Evolutionary conservation across 2,113 vertebrate genomes (phyloP).

Genomic region (Larimichthys crocea): DNA sequence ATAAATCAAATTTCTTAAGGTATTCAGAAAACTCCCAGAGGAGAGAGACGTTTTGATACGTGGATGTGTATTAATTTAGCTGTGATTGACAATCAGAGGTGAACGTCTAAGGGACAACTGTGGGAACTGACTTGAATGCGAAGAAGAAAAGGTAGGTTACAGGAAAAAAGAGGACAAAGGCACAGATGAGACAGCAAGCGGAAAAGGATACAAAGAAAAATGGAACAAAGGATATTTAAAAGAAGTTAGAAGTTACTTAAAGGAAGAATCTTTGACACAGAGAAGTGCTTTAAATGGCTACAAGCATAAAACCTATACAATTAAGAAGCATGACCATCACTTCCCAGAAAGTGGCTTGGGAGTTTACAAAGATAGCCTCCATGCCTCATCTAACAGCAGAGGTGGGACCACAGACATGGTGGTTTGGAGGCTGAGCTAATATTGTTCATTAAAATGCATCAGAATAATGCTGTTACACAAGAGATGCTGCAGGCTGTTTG

Average conservation of each 20-base stretch:
- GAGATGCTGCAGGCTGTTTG: constrained; percentile 56
- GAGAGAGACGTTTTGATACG: background rate
- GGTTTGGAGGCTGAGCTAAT: constrained; percentile 37
- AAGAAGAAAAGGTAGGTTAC: background rate
- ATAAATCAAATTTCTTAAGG: constrained; percentile 10
- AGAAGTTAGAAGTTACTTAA: background rate
- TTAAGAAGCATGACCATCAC: background rate
- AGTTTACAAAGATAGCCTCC: constrained; percentile 24
- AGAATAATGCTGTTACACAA: constrained; percentile 59
- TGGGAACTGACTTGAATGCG: background rate
- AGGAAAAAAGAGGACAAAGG: constrained; percentile 3
- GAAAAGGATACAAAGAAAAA: background rate
- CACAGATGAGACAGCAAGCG: background rate
- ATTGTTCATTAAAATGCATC: constrained; percentile 67
- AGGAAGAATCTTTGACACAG: background rate
- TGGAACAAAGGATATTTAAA: background rate
- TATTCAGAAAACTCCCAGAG: background rate
- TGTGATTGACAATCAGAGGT: background rate
- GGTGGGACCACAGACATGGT: constrained; percentile 16
- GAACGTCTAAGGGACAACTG: background rate
- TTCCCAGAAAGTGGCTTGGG: constrained; percentile 5
- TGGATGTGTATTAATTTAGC: constrained; percentile 22
- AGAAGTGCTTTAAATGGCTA: background rate
- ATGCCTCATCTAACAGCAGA: constrained; percentile 28
- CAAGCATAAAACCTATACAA: constrained; percentile 7